Evolutionary conservation across 1,140 invertebrate species (phyloP).

Genomic region (Diploscapter pachys): DNA sequence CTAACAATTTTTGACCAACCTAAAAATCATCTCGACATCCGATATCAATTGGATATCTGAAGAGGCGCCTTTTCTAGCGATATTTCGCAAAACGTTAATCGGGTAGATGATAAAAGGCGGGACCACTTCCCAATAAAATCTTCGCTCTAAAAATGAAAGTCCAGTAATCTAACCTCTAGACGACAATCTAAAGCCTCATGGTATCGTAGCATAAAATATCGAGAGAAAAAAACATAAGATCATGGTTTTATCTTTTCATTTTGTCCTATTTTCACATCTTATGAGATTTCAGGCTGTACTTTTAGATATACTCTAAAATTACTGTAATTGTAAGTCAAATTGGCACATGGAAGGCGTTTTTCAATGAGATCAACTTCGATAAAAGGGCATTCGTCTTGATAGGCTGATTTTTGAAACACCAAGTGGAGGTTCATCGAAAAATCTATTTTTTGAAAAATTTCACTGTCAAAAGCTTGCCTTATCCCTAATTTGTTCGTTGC

Average conservation of each 20-base stretch:
- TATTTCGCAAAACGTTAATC: constrained; percentile 24
- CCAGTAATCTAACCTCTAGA: background rate
- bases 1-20: constrained; percentile 1
- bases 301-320: background rate
- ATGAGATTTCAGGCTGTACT: background rate
- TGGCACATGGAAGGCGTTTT: constrained; percentile 7
- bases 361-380: background rate
- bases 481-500: constrained; percentile 7
- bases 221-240: background rate
- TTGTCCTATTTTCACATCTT: background rate
- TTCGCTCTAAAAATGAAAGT: constrained; percentile 10
- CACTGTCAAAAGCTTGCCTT: constrained; percentile 11
- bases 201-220: background rate
- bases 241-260: background rate
- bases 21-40: constrained; percentile 28
- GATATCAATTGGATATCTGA: constrained; percentile 15
- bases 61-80: constrained; percentile 22
- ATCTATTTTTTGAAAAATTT: background rate
- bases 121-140: constrained; percentile 10
- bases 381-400: constrained; percentile 12
- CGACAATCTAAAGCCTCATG: background rate
- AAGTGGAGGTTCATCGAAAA: constrained; percentile 18
- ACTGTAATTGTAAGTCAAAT: constrained; percentile 14
- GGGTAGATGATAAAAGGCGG: constrained; percentile 30
- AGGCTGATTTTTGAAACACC: constrained; percentile 14